These are phyloP conservation scores for Calosoma granatense DNA, from an alignment of 1,140 invertebrate species.

Conservation along the genomic window DNA sequence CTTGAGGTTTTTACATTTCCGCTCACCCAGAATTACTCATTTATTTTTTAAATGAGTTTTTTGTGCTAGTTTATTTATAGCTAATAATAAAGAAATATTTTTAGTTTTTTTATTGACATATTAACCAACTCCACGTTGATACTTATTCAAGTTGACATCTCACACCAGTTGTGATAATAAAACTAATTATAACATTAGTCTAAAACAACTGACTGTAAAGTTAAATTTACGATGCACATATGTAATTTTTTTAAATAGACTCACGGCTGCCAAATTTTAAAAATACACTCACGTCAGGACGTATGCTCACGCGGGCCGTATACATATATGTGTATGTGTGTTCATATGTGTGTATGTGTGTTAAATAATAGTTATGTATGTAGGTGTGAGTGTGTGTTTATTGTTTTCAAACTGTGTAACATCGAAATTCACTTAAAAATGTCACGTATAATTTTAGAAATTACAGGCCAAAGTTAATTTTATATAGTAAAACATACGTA, in stretches of 20 bases:
- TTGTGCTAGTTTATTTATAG: no score
- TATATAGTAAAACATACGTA: neutral
- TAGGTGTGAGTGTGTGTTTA: neutral
- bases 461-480: neutral
- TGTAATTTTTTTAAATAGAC: neutral
- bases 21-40: no score
- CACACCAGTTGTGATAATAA: no score
- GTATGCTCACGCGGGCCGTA: neutral
- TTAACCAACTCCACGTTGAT: no score
- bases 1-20: no score
- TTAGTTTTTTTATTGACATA: no score
- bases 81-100: no score
- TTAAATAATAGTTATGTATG: neutral
- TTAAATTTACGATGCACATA: neutral
- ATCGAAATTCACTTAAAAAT: conserved; percentile 5
- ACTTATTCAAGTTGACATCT: no score
- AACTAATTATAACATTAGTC: no score
- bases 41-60: no score
- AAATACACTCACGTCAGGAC: neutral
- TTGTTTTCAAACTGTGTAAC: conserved; percentile 1
- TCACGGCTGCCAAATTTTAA: neutral
- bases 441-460: conserved; percentile 6
- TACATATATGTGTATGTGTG: neutral
- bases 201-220: no score
- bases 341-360: neutral